A percentile compares a stretch with the other conserved stretches of the same genome.
These are phyloP conservation scores for Synanthedon tipuliformis DNA, from an alignment of 2,888 invertebrate genomes.

Conservation along the genomic window DNA sequence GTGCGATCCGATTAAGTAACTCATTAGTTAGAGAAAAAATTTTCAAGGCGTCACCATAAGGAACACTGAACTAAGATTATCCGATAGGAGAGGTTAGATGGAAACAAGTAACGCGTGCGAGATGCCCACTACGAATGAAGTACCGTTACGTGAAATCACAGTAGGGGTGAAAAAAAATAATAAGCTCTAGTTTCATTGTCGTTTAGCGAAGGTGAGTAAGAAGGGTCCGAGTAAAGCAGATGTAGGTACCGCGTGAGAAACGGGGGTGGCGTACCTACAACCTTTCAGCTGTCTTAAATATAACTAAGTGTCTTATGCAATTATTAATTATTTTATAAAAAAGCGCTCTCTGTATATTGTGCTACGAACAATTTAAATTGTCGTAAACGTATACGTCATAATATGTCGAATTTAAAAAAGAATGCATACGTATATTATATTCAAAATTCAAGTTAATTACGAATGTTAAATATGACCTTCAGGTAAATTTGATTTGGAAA, in stretches of 20 bases:
- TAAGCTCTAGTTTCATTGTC: constrained; percentile 1
- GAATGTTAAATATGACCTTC: no score
- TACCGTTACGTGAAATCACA: constrained; percentile 37
- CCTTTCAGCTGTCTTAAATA: constrained; percentile 6
- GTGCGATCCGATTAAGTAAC: neutral
- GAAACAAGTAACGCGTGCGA: constrained; percentile 11
- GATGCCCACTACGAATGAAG: constrained; percentile 28
- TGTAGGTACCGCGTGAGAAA: constrained; percentile 40
- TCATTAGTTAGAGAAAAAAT: no score
- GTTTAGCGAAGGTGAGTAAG: constrained; percentile 9
- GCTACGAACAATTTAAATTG: no score
- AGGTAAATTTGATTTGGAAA: no score
- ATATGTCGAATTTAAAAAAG: no score
- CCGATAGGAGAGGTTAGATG: no score
- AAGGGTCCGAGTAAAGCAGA: constrained; percentile 33
- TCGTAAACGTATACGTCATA: no score
- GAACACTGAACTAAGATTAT: no score
- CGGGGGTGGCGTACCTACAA: constrained; percentile 28
- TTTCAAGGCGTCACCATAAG: no score
- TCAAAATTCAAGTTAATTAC: no score
- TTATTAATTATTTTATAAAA: neutral
- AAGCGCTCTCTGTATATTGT: neutral
- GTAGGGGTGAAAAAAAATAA: constrained; percentile 13
- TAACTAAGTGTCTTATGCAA: neutral
- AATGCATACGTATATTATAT: no score